Conservation (phyloP, 2,888 invertebrate genomes). For the Heliconius erato region DNA sequence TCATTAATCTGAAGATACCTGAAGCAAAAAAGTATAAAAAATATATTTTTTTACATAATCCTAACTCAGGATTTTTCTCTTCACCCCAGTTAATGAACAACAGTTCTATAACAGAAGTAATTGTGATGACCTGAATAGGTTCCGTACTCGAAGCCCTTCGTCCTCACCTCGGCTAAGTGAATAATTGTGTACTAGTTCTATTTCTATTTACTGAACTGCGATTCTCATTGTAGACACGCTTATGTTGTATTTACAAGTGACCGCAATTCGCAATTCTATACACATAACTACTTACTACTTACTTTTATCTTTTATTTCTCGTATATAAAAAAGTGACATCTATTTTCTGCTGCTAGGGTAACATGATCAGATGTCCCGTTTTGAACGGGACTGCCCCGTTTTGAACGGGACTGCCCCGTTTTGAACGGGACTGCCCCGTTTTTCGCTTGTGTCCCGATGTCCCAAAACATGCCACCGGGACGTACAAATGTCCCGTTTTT, state of each 20-base stretch:
- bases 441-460: no score
- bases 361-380: no score
- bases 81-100: not conserved
- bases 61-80: not conserved
- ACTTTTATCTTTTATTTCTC: no score
- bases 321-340: no score
- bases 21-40: not conserved
- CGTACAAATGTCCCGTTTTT: no score
- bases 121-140: conserved; percentile 22
- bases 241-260: not conserved
- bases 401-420: no score
- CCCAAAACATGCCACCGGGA: no score
- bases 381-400: no score
- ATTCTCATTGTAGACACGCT: not conserved
- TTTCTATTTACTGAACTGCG: conserved; percentile 4
- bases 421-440: no score
- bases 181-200: conserved; percentile 17
- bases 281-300: no score
- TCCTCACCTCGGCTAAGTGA: conserved; percentile 18
- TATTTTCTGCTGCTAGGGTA: no score
- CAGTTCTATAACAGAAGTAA: not conserved
- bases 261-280: not conserved
- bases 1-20: not conserved
- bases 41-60: not conserved
- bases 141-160: conserved; percentile 23